phyloP scores from a whole-genome alignment of 2,797 vertebrate species.

The Sebastes diaconus region DNA sequence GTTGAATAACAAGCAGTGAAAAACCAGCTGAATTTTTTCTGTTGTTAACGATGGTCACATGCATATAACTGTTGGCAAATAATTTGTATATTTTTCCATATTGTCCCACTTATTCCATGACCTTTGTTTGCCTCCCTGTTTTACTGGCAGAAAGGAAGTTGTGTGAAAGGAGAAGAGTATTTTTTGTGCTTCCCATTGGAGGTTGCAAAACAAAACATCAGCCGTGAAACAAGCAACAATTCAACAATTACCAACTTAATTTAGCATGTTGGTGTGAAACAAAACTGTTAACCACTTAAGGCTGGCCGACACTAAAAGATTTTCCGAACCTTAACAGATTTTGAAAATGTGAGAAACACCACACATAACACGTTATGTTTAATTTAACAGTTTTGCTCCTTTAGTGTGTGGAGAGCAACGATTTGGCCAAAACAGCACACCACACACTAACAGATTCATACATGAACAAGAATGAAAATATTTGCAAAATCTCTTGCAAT shows the following conservation, averaged over 20 bases:
- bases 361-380: no score
- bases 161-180: background rate
- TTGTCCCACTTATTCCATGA: background rate
- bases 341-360: no score
- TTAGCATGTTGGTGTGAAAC: background rate
- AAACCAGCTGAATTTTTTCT: background rate
- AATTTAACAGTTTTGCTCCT: no score
- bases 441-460: no score
- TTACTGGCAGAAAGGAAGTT: constrained; percentile 13
- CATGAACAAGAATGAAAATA: no score
- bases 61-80: background rate
- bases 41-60: background rate
- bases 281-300: background rate
- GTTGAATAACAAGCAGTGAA: background rate
- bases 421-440: no score
- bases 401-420: no score
- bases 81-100: background rate
- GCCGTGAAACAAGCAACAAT: background rate
- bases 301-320: no score
- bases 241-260: background rate
- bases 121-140: constrained; percentile 31
- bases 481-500: no score
- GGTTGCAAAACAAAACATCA: background rate
- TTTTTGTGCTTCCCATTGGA: background rate
- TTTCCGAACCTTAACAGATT: no score